Conservation (phyloP, 2,888 invertebrate species). For the Stenolophus ochropezus region DNA sequence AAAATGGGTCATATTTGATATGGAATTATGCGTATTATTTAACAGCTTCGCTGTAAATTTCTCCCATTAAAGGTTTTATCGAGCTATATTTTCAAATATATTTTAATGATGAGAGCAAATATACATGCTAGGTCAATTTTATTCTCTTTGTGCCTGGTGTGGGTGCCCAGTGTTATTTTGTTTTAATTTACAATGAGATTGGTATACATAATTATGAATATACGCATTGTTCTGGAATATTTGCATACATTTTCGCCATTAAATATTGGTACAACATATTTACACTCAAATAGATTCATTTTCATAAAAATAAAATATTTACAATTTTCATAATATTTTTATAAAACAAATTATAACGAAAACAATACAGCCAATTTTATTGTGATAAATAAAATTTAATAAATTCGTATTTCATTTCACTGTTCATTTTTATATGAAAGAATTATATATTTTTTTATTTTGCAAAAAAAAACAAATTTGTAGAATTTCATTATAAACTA, state of each 20-base stretch:
- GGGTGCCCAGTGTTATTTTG: background rate
- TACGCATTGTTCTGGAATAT: background rate
- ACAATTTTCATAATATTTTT: too few relatives aligned
- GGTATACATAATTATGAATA: background rate
- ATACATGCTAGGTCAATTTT: background rate
- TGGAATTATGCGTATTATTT: background rate
- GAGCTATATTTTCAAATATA: background rate
- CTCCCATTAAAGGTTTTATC: background rate
- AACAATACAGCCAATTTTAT: too few relatives aligned
- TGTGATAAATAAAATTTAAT: too few relatives aligned
- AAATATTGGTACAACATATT: background rate
- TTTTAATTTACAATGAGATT: background rate
- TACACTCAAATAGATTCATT: too few relatives aligned
- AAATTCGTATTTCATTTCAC: too few relatives aligned
- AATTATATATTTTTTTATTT: too few relatives aligned
- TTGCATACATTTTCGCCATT: background rate
- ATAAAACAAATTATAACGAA: too few relatives aligned
- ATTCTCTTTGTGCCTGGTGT: background rate
- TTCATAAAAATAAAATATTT: too few relatives aligned
- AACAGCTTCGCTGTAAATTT: background rate
- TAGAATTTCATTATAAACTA: too few relatives aligned
- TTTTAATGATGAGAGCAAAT: background rate
- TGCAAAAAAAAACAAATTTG: too few relatives aligned
- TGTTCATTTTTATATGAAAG: too few relatives aligned
- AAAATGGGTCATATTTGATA: constrained; percentile 9